Conservation (phyloP, 2,113 vertebrate species). For the Illadopsis cleaveri region DNA sequence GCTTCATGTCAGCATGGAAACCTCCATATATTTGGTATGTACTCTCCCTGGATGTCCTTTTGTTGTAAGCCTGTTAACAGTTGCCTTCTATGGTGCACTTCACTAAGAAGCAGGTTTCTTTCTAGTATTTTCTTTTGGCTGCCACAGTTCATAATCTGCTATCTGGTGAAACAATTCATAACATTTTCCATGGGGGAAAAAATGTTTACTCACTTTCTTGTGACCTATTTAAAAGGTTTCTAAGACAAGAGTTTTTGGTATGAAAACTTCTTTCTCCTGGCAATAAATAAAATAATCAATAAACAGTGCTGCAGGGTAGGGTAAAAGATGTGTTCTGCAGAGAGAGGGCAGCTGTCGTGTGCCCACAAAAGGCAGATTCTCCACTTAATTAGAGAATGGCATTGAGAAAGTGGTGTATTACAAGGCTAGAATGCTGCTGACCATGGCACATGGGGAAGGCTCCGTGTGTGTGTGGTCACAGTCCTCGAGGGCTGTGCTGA, state of each 20-base stretch:
- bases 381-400: neutral
- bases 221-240: neutral
- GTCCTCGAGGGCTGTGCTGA: neutral
- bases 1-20: neutral
- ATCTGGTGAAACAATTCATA: neutral
- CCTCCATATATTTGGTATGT: neutral
- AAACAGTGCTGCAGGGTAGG: neutral
- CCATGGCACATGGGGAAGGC: rapidly evolving
- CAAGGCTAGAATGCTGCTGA: neutral
- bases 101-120: neutral
- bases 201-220: neutral
- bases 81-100: neutral
- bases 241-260: neutral
- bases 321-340: neutral
- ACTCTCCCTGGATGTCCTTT: neutral
- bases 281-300: neutral
- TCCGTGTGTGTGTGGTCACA: neutral
- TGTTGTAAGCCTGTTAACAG: neutral
- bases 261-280: neutral
- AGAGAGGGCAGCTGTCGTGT: neutral
- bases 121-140: neutral
- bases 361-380: neutral
- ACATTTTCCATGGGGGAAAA: neutral
- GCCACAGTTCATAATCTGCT: neutral
- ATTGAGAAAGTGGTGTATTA: neutral